phyloP scores from a whole-genome alignment of 1,140 invertebrate genomes.

The Tetranychus urticae region DNA sequence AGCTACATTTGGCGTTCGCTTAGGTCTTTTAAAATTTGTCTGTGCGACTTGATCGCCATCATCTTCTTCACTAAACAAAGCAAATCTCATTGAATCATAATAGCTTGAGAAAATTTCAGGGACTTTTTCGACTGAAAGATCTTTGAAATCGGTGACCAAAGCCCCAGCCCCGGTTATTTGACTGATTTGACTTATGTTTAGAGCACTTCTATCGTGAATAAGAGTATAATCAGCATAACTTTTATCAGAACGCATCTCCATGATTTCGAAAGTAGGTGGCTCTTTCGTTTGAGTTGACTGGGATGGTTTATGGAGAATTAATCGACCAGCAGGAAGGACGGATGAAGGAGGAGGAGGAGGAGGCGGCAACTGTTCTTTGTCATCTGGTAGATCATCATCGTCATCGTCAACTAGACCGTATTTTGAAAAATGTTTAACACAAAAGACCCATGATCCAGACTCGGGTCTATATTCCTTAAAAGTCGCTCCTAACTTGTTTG shows the following conservation, averaged over 20 bases:
- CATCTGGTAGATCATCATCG: slow-evolving; percentile 40
- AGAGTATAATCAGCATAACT: too few species aligned
- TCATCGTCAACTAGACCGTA: slow-evolving; percentile 77
- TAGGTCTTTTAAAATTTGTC: not conserved
- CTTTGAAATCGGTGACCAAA: not conserved
- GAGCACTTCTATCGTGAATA: too few species aligned
- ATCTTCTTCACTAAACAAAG: slow-evolving; percentile 4
- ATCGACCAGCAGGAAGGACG: not conserved
- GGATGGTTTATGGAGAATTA: not conserved
- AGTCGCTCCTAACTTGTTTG: slow-evolving; percentile 55
- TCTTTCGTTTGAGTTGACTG: not conserved
- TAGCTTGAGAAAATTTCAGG: not conserved
- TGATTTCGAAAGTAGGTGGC: too few species aligned
- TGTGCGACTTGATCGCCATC: not conserved
- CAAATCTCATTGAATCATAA: slow-evolving; percentile 5
- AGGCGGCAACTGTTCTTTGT: too few species aligned
- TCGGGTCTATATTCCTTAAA: slow-evolving; percentile 86
- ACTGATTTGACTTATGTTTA: too few species aligned
- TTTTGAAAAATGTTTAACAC: slow-evolving; percentile 35
- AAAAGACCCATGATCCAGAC: slow-evolving; percentile 80
- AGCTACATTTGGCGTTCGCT: not conserved
- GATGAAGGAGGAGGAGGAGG: too few species aligned
- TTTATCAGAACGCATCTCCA: too few species aligned
- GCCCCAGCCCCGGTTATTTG: not conserved
- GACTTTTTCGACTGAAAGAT: too few species aligned